Evolutionary conservation across 2,797 vertebrate species (phyloP), one percentile per base, ranked within the genome.

Genomic region (Pangasius djambal): DNA sequence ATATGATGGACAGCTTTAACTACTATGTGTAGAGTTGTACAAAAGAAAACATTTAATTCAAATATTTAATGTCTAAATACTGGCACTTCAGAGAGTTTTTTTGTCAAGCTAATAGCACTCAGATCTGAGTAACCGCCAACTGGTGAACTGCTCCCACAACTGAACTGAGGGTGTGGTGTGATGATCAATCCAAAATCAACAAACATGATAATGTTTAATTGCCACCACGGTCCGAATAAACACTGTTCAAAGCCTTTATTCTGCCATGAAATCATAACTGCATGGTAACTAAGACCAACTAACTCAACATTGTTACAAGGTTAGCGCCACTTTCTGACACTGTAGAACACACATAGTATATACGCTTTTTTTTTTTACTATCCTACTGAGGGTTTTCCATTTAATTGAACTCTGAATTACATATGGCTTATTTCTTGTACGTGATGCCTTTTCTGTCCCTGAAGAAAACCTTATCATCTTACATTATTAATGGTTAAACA

Each of bases 141-240:
- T 31, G 28, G 15, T 65, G 57, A 82, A 82, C 34, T 52, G 15
- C 50, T 78, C 44, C 13, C 12, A 78, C 13, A 55, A 50, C 57
- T 63, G 81, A 83, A 61, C 25, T 50, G 40, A 52, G 77, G 86
- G 86, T 57, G 86, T 69, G 86, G 78, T 72, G 65, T 82, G 34
- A 83, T 70, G 77, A 20, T 40, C 78, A 70, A 7, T 63, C 83
- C 63, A 69, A 69, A 69, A 50, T 84, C 69, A 67, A 52, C 83
- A 69, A 84, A 69, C 16, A 13, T 22, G 8, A 34, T 69, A 2
- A 84, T 69, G n/a, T 63, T 50, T 22, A 84, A 67, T 28, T 52
- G 6, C 34, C 22, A 37, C 52, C 34, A 82, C 25, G 31, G 61
- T 67, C 16, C 7, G 6, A 83, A 83, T 83, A 83, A 83, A 83